Evolutionary conservation across 1,140 invertebrate genomes (phyloP), one percentile per base, ranked within the genome.

Genomic region (Nautilus pompilius): DNA sequence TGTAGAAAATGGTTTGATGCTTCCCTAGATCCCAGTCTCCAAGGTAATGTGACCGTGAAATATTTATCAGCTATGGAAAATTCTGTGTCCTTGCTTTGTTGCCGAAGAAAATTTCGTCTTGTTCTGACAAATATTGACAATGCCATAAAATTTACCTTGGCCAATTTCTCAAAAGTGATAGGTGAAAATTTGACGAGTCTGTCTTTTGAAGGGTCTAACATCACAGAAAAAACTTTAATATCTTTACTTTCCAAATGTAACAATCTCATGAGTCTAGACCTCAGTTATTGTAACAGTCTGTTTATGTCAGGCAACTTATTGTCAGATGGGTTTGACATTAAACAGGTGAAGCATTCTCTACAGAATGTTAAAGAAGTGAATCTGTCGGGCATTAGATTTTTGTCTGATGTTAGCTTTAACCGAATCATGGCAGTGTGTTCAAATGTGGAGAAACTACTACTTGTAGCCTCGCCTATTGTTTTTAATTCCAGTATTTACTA

Each of bases 301-400:
- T 87, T 90, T 53, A 90, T 90, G 87, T 87, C 88, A 29, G 90
- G 89, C 13, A 84, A 85, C 2, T 78, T 91, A 24, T 74, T 90
- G 45, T 88, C 88, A 69, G 83, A 84, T 63, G 81, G 84, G 66
- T 80, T 79, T 32, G 87, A 87, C 68, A 78, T 84, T 30, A 77
- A 84, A 55, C 73, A 83, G 46, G 66, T 87, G 5, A 75, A 79
- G 22, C 66, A 84, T 6, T 85, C 82, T 56, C 78, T 90, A 53
- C 79, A 84, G 60, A 85, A 86, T 59, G 80, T 91, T 15, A 84
- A 80, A 64, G 79, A 82, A 51, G 75, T 91, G 29, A 88, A 85
- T 63, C 74, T 91, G 60, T 84, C 85, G 13, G 85, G 86, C 36
- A 89, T 90, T 73, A 84, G 89, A 60, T 90, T 90, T 75, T 76